Evolutionary conservation across 2,797 vertebrate genomes (phyloP), one percentile per base, ranked within the genome.

Genomic region (Acanthis flammea): DNA sequence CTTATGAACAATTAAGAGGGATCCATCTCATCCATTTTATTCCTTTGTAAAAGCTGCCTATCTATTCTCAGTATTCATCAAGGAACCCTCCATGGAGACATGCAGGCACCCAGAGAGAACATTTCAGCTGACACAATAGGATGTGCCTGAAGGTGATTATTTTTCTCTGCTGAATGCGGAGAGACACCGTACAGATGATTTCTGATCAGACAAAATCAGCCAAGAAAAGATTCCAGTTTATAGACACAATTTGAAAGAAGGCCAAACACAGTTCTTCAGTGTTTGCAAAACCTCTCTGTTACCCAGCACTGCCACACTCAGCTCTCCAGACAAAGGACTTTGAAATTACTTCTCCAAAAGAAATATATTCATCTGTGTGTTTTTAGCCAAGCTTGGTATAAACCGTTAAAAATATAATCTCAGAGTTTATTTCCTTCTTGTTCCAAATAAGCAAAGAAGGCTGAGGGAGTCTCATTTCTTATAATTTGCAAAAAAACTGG

Each of bases 101-200:
- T 1, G 10, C 17, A 86, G 72, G 87, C 73, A 90, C 54, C 82
- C 54, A 51, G 62, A 54, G 76, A 81, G 51, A 51, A 37, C 31
- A 35, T 78, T 96, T 78, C 82, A 83, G 57, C 79, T 61, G 82
- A 80, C 66, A 62, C 14, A 63, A 73, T 88, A 74, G 57, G 89
- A 75, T 94, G n/a, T 88, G 88, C 85, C 85, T 88, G 82, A 70
- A 90, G 90, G 87, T 92, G 45, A 78, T 95, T 94, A 94, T 90
- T 95, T 86, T 75, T 83, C 41, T 77, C 33, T 6, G 3, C 47
- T 75, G 90, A 86, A 83, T 39, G 78, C 2, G 14, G 35, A 60
- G 57, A 48, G 53, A 77, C n/a, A 66, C 58, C 58, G 60, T 87
- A 65, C 28, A 81, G 54, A 86, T 30, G 37, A 94, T 86, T 82